Conservation (phyloP, 1,140 invertebrate genomes). For the Stegodyphus mimosarum region DNA sequence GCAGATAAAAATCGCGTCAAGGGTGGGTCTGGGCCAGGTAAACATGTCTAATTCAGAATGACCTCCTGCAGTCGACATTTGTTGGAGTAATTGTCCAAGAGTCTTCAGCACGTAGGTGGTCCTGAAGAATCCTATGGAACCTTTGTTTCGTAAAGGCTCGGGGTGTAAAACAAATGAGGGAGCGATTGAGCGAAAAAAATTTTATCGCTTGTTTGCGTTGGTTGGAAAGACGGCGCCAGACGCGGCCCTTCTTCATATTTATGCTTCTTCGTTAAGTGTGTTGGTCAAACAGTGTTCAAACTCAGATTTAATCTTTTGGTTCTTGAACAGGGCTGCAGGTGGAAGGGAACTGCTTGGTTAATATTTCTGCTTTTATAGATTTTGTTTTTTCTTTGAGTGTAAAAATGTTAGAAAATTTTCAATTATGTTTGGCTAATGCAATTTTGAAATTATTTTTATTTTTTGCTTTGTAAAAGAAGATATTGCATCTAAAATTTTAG, state of each 20-base stretch:
- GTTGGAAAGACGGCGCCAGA: slow-evolving; percentile 45
- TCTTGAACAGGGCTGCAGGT: background rate
- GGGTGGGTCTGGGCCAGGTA: slow-evolving; percentile 33
- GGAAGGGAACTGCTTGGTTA: background rate
- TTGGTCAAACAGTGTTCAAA: slow-evolving; percentile 45
- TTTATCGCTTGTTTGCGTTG: slow-evolving; percentile 56
- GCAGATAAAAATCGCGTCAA: slow-evolving; percentile 31
- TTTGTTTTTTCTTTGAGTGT: too few relatives aligned
- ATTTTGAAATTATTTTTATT: too few relatives aligned
- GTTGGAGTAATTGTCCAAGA: slow-evolving; percentile 55
- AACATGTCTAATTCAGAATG: slow-evolving; percentile 49
- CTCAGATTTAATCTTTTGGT: slow-evolving; percentile 50
- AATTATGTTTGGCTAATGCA: too few relatives aligned
- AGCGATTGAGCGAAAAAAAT: slow-evolving; percentile 17
- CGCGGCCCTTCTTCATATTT: slow-evolving; percentile 49
- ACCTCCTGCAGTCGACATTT: slow-evolving; percentile 50
- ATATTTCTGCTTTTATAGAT: too few relatives aligned
- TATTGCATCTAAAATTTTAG: too few relatives aligned
- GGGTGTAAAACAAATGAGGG: slow-evolving; percentile 55
- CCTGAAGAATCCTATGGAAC: slow-evolving; percentile 1
- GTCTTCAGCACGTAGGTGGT: slow-evolving; percentile 45
- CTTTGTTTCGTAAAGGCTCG: slow-evolving; percentile 51
- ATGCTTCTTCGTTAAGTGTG: slow-evolving; percentile 47
- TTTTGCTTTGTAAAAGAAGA: too few relatives aligned
- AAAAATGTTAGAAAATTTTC: too few relatives aligned